Evolutionary conservation across 2,113 vertebrate genomes (phyloP), one percentile per base, ranked within the genome.

Genomic region (Petroica traversi): DNA sequence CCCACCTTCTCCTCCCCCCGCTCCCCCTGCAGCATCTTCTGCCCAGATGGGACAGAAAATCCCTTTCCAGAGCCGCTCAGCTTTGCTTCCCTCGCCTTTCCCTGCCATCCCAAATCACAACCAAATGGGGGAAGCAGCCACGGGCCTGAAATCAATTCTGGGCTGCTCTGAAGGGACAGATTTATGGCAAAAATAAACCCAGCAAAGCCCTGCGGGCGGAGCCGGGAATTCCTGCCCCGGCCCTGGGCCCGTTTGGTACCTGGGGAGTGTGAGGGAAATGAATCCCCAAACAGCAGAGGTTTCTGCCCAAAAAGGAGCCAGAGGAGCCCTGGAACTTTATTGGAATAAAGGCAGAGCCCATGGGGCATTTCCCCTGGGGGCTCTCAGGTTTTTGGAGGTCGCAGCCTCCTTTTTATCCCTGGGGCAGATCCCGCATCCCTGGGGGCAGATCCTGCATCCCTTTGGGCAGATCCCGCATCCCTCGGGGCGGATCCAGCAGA

Each of bases 101-200:
- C 94, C 66, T 94, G 92, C 96, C 93, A 88, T 96, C 63, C 90
- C 85, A 94, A 97, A 95, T 93, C 52, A 93, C 94, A 94, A 93
- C 92, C 96, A 95, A 90, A 97, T 92, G 94, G 88, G 79, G 62
- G 24, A 76, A 0, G 63, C 29, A 83, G 92, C 41, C 76, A 72
- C 10, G 78, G 76, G 90, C 79, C 96, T 93, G 92, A 95, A 95
- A 95, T 80, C 93, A 94, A 89, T 94, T 93, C 66, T 23, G 17
- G 90, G 71, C 88, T 90, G 6, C 78, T 92, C 88, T 51, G 45
- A 85, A 88, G 58, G 22, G 76, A 58, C 10, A 49, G 88, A 93
- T 96, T 96, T 93, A 97, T 83, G 43, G 90, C 8, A 1, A 57
- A 82, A n/a, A 94, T 90, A 95, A 93, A 93, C 79, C 95, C 94